Evolutionary conservation across 23 tunicate species (phyloP), one percentile per base, ranked within the genome.

Genomic region (Trididemnum clinides): DNA sequence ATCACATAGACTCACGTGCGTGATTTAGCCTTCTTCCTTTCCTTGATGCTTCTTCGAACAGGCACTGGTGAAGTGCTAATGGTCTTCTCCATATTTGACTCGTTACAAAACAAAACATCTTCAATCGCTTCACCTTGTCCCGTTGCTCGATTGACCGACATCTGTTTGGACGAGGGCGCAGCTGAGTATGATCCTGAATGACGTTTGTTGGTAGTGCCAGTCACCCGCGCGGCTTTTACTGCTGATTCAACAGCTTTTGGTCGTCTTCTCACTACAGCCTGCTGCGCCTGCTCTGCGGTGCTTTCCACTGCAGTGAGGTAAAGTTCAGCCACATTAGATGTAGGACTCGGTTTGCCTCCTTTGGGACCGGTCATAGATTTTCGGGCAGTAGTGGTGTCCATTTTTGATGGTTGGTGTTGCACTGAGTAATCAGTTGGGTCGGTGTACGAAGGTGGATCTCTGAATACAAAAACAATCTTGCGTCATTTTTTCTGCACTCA

Each of bases 151-250:
- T 77, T 85, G 21, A 36, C 44, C 23, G 64, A 80, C 54, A 64
- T 69, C 34, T 94, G 98, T 64, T 94, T 94, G 29, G 98, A 64
- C 49, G 78, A 66, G 0, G 95, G 83, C 5, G 90, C 94, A 0
- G 94, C 88, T 0, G 98, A 94, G 58, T 89, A 94, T 27, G 98
- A 94, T 4, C 90, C 89, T 28, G 98, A 92, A 33, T 94, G 98
- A 20, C 98, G 86, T 70, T 94, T 94, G 69, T 87, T 75, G 86
- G 57, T 85, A 75, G 64, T 37, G 75, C 33, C 84, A 0, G 91
- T 92, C 20, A 92, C 97, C 1, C 91, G 78, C 1, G 97, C 97
- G 0, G 97, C 97, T 32, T 58, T 57, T 12, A 82, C 87, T 23
- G 91, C 97, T 0, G 88, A 30, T 37, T 92, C 97, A n/a, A 84